Conservation (phyloP, 2,888 invertebrate genomes). For the Lepidocyrtinus sp. region DNA sequence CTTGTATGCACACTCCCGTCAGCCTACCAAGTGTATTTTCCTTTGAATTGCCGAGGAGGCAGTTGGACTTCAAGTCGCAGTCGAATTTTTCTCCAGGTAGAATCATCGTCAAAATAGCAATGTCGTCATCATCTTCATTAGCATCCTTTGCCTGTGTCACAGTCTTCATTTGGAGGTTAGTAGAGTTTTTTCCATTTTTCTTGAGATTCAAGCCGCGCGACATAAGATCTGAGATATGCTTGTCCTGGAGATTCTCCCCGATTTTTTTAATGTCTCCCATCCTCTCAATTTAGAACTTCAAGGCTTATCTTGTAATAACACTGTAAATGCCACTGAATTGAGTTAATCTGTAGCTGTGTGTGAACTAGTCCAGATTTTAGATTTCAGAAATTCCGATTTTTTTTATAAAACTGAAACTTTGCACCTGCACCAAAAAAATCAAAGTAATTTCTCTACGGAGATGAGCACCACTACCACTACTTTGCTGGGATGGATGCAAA, state of each 20-base stretch:
- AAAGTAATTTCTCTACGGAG: too few relatives aligned
- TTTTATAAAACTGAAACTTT: too few relatives aligned
- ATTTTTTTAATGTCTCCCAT: constrained; percentile 60
- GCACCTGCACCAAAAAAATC: too few relatives aligned
- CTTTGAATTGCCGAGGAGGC: constrained; percentile 83
- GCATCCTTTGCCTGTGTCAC: constrained; percentile 77
- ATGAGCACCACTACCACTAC: too few relatives aligned
- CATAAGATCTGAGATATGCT: constrained; percentile 62
- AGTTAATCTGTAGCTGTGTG: too few relatives aligned
- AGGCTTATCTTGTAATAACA: too few relatives aligned
- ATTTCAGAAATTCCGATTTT: too few relatives aligned
- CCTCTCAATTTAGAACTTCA: too few relatives aligned
- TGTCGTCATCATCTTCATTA: constrained; percentile 88
- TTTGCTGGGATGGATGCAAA: too few relatives aligned
- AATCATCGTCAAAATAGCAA: constrained; percentile 89
- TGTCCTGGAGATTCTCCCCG: constrained; percentile 54
- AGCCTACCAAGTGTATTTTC: constrained; percentile 88
- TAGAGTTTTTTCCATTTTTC: constrained; percentile 54
- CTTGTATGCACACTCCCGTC: too few relatives aligned
- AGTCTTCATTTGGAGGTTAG: constrained; percentile 65
- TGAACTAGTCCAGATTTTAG: too few relatives aligned
- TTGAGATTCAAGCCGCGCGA: constrained; percentile 63
- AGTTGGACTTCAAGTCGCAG: constrained; percentile 83
- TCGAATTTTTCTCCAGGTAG: constrained; percentile 83
- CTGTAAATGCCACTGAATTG: too few relatives aligned